phyloP scores from a whole-genome alignment of 2,888 invertebrate species.

The Cantharis rufa region DNA sequence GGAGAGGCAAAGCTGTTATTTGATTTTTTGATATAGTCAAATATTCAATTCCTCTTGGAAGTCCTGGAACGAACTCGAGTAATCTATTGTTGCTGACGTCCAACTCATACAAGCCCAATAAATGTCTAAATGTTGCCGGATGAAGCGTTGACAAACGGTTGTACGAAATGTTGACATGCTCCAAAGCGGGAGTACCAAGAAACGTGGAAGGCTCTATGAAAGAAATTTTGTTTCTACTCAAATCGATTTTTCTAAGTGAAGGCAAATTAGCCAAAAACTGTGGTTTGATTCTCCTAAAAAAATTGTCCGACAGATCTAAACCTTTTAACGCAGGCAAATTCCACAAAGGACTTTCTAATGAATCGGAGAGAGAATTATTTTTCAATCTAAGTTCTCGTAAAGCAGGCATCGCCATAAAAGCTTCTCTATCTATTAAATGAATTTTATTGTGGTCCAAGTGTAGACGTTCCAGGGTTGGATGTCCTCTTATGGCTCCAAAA shows the following conservation, averaged over 20 bases:
- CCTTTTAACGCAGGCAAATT: conserved; percentile 84
- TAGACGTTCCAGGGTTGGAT: conserved; percentile 77
- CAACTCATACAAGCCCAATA: conserved; percentile 76
- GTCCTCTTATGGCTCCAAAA: conserved; percentile 77
- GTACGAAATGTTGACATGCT: conserved; percentile 78
- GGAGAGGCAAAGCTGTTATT: conserved; percentile 67
- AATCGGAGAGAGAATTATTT: conserved; percentile 80
- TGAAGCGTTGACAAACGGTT: conserved; percentile 74
- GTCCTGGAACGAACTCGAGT: conserved; percentile 75
- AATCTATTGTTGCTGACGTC: conserved; percentile 76
- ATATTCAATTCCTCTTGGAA: conserved; percentile 78
- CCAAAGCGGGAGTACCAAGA: conserved; percentile 71
- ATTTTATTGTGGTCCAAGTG: conserved; percentile 81
- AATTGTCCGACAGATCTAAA: conserved; percentile 78
- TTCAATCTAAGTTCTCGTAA: conserved; percentile 78
- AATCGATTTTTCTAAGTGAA: conserved; percentile 73
- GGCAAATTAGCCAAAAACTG: conserved; percentile 75
- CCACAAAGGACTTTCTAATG: conserved; percentile 78
- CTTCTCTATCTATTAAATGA: conserved; percentile 74
- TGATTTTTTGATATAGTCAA: conserved; percentile 73
- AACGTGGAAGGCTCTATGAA: conserved; percentile 76
- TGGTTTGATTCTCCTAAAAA: conserved; percentile 72
- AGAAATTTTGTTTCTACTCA: conserved; percentile 73
- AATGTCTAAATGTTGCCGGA: conserved; percentile 75
- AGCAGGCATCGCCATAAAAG: conserved; percentile 82